Conservation (phyloP, 2,797 vertebrate species). For the Pseudocheirus occidentalis region DNA sequence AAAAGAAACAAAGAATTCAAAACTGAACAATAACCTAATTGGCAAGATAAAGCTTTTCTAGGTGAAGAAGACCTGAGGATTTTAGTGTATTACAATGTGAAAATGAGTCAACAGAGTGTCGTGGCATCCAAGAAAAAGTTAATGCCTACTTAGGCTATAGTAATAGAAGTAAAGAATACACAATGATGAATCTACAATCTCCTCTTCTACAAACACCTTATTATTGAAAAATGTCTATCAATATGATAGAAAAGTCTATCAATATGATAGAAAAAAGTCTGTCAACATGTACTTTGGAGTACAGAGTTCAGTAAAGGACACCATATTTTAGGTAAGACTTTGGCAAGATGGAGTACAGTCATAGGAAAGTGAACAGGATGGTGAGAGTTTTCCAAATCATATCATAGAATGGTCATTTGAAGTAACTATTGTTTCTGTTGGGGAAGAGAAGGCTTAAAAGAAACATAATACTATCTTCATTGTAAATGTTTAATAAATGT, state of each 20-base stretch:
- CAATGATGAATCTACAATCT: background rate
- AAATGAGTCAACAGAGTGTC: background rate
- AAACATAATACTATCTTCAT: background rate
- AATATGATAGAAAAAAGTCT: too few relatives aligned
- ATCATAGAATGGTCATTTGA: background rate
- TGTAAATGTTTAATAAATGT: background rate
- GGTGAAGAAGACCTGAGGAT: background rate
- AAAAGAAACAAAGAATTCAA: background rate
- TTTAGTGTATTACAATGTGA: background rate
- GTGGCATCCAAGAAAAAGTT: background rate
- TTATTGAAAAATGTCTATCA: too few relatives aligned
- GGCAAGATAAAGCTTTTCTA: background rate
- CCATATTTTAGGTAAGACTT: background rate
- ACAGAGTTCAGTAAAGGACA: background rate
- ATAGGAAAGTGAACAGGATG: background rate
- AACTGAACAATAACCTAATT: background rate
- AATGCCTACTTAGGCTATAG: background rate
- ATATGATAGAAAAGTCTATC: too few relatives aligned
- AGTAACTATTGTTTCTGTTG: background rate
- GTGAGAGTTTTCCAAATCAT: background rate
- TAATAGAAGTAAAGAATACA: background rate
- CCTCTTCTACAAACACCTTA: background rate
- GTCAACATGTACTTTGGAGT: background rate
- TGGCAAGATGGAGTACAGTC: background rate
- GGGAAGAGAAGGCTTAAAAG: background rate